Conservation (phyloP, 2,797 vertebrate genomes). For the Trachurus trachurus region DNA sequence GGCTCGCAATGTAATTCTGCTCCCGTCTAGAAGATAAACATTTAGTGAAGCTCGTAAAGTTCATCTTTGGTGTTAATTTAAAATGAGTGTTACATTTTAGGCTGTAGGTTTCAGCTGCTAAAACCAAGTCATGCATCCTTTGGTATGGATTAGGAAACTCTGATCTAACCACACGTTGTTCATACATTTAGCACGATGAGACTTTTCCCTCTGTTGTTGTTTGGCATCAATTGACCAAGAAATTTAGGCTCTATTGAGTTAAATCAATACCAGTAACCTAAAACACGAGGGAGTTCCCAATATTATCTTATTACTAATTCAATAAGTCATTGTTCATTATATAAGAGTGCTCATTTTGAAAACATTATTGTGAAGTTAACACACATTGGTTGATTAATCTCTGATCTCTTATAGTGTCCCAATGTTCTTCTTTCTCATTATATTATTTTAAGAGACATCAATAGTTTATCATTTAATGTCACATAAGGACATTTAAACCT, state of each 20-base stretch:
- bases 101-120: background rate
- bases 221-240: background rate
- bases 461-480: no score
- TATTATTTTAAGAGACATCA: background rate
- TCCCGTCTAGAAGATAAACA: constrained; percentile 23
- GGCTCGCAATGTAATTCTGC: background rate
- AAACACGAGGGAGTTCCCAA: background rate
- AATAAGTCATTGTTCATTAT: background rate
- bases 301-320: background rate
- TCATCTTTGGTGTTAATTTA: constrained; percentile 24
- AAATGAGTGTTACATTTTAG: background rate
- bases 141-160: background rate
- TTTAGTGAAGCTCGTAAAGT: constrained; percentile 30
- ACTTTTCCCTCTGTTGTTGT: background rate
- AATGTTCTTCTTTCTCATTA: background rate
- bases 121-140: constrained; percentile 17
- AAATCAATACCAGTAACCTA: background rate
- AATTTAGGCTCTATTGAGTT: background rate
- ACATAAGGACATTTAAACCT: background rate
- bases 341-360: background rate
- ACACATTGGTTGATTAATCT: background rate
- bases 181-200: background rate
- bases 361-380: background rate
- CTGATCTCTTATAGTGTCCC: background rate
- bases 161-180: background rate